Conservation (phyloP, 1,140 invertebrate species). For the Neotoxoptera formosana region DNA sequence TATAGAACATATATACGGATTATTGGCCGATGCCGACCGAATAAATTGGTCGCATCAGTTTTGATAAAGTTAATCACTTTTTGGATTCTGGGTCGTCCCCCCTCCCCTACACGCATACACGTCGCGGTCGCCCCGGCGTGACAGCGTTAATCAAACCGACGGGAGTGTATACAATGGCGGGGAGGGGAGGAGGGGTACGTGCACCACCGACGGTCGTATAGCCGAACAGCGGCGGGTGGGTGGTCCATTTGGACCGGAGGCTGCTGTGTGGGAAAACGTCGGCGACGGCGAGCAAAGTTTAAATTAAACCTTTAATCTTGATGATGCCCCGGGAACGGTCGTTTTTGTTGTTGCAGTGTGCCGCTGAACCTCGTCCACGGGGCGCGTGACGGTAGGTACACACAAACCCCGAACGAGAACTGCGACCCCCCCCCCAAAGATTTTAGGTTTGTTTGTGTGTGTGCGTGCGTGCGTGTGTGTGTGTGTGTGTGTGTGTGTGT, state of each 20-base stretch:
- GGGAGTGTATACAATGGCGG: not conserved
- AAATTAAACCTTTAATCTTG: conserved; percentile 56
- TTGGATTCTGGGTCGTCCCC: not conserved
- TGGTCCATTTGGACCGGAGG: not conserved
- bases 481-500: not conserved
- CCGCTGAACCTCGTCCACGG: not conserved
- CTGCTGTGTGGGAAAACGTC: conserved; percentile 14
- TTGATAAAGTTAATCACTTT: conserved; percentile 49
- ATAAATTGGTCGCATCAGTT: conserved; percentile 42
- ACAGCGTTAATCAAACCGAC: conserved; percentile 40
- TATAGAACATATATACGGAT: not conserved
- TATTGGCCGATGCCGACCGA: conserved; percentile 31
- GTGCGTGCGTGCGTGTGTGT: too few species aligned
- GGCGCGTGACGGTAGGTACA: not conserved
- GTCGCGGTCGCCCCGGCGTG: not conserved
- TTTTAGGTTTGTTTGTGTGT: not conserved
- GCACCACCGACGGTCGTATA: not conserved
- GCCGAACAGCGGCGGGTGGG: too few species aligned
- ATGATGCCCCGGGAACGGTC: conserved; percentile 40
- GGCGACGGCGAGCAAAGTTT: conserved; percentile 36
- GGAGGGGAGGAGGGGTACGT: not conserved
- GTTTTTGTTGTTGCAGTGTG: conserved; percentile 26
- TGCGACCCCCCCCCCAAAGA: too few species aligned
- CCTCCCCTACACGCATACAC: not conserved
- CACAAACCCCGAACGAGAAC: not conserved